Conservation (phyloP, 2,113 vertebrate species). For the Hippoglossus stenolepis region DNA sequence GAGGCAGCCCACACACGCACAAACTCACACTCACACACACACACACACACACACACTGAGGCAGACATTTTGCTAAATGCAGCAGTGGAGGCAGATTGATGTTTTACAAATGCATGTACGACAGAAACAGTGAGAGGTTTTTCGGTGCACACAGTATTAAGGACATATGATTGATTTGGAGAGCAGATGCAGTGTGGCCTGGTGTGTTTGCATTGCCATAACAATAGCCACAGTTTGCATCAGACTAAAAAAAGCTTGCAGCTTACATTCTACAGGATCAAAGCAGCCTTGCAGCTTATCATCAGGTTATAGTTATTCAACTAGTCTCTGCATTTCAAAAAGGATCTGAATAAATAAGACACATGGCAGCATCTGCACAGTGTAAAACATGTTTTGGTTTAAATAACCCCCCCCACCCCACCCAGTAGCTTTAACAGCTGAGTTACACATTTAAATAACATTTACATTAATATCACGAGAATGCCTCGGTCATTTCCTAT, state of each 20-base stretch:
- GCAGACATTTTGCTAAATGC: slow-evolving; percentile 49
- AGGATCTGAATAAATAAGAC: slow-evolving; percentile 70
- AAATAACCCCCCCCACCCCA: slow-evolving; percentile 5
- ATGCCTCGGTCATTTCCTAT: slow-evolving; percentile 35
- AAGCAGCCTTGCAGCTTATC: slow-evolving; percentile 28
- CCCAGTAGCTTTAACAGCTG: slow-evolving; percentile 25
- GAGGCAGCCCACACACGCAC: slow-evolving; percentile 21
- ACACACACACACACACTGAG: slow-evolving; percentile 31
- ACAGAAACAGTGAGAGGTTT: slow-evolving; percentile 39
- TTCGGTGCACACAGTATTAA: slow-evolving; percentile 47
- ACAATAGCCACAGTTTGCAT: slow-evolving; percentile 32
- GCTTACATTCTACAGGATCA: slow-evolving; percentile 40
- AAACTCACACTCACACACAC: slow-evolving; percentile 36
- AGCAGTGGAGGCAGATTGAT: slow-evolving; percentile 55
- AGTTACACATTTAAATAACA: slow-evolving; percentile 41
- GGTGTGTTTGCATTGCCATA: slow-evolving; percentile 49
- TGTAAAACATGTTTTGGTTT: slow-evolving; percentile 72
- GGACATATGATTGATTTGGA: slow-evolving; percentile 42
- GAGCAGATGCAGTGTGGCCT: slow-evolving; percentile 36
- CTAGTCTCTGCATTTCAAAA: slow-evolving; percentile 39
- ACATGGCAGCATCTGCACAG: slow-evolving; percentile 63
- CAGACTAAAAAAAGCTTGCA: slow-evolving; percentile 13
- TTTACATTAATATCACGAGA: slow-evolving; percentile 39
- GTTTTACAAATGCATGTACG: slow-evolving; percentile 41
- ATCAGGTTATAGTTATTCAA: slow-evolving; percentile 2